Evolutionary conservation across 1,140 invertebrate species (phyloP).

Genomic region (Zophobas atratus): DNA sequence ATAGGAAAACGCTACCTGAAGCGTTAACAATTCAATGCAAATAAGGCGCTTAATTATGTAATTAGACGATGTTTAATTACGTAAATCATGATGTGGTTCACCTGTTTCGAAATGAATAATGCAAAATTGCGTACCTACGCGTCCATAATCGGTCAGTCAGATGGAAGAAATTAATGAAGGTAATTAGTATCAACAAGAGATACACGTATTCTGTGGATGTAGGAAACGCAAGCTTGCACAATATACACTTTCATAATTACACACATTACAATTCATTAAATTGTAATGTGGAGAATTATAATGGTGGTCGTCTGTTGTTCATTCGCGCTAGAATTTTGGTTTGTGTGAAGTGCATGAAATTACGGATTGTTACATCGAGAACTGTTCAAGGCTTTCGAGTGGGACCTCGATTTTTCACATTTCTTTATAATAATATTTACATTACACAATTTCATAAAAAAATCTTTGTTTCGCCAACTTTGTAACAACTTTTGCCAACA

Average conservation of each 20-base stretch:
- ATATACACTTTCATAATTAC: not conserved
- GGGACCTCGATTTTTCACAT: too few relatives aligned
- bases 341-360: too few relatives aligned
- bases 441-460: too few relatives aligned
- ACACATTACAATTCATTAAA: not conserved
- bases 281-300: not conserved
- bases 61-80: slow-evolving; percentile 13
- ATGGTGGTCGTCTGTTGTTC: too few relatives aligned
- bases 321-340: too few relatives aligned
- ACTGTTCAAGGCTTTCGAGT: too few relatives aligned
- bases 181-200: slow-evolving; percentile 2
- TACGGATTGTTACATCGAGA: too few relatives aligned
- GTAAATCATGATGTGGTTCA: slow-evolving; percentile 7
- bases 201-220: not conserved
- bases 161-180: slow-evolving; percentile 11
- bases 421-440: too few relatives aligned
- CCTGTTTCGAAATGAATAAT: slow-evolving; percentile 4
- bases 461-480: too few relatives aligned
- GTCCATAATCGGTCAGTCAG: slow-evolving; percentile 5
- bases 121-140: slow-evolving; percentile 9
- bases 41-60: slow-evolving; percentile 6
- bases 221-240: slow-evolving; percentile 5
- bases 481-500: too few relatives aligned
- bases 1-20: not conserved
- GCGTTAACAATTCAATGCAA: slow-evolving; percentile 11